phyloP scores from a whole-genome alignment of 2,113 vertebrate species.

The Brachirus orientalis region DNA sequence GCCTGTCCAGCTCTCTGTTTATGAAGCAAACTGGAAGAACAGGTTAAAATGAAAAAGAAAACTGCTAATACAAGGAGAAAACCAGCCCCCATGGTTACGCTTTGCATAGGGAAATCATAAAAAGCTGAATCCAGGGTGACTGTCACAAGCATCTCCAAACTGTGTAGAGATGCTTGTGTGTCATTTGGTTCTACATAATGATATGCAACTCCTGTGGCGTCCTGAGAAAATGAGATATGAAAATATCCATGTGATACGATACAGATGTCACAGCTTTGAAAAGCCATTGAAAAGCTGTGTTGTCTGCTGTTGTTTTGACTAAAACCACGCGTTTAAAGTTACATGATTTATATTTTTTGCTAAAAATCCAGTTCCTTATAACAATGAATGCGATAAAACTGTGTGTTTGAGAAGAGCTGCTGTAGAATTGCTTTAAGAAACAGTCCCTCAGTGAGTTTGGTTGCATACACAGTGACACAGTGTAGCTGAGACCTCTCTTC shows the following conservation, averaged over 20 bases:
- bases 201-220: slow-evolving; percentile 12
- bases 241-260: background rate
- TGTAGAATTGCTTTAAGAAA: too few species aligned
- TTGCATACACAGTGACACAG: background rate
- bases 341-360: background rate
- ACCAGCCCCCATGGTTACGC: too few species aligned
- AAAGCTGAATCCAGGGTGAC: background rate
- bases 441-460: background rate
- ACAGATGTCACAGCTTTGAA: background rate
- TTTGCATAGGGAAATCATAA: slow-evolving; percentile 16
- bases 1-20: background rate
- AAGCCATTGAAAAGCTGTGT: background rate
- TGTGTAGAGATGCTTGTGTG: too few species aligned
- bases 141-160: background rate
- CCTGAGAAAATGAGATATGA: background rate
- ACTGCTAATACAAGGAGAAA: too few species aligned
- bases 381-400: too few species aligned
- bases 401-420: too few species aligned
- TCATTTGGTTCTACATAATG: background rate
- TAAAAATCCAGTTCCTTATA: too few species aligned
- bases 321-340: background rate
- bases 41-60: slow-evolving; percentile 1
- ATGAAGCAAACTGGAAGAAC: too few species aligned
- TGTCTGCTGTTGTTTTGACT: slow-evolving; percentile 8
- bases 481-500: background rate